Percentiles rank a stretch among this genome's conserved stretches.
Conservation (phyloP, 2,888 invertebrate genomes). For the Exephanes ischioxanthus region DNA sequence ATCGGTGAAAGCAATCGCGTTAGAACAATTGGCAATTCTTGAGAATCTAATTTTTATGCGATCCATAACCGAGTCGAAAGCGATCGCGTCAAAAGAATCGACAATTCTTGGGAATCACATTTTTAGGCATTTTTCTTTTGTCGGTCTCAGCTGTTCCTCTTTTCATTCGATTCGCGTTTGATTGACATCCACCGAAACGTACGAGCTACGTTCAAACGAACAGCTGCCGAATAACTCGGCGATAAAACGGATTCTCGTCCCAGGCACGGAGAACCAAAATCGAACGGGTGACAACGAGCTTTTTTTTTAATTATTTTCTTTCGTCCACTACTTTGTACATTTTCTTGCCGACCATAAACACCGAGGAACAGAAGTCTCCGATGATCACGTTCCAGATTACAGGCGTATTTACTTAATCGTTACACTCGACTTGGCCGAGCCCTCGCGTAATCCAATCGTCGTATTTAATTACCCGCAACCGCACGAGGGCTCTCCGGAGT, state of each 20-base stretch:
- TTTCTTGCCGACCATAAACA: neutral
- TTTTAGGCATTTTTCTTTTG: no score
- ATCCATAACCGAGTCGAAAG: no score
- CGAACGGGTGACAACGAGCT: neutral
- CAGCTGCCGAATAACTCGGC: neutral
- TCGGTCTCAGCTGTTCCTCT: neutral
- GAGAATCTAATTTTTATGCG: no score
- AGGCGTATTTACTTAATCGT: constrained; percentile 45
- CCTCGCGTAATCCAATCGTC: constrained; percentile 50
- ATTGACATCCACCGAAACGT: neutral
- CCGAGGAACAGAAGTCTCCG: neutral
- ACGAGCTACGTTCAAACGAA: neutral
- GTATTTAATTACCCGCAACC: constrained; percentile 64
- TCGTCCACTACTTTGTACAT: neutral
- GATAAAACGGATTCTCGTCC: neutral
- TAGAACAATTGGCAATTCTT: no score
- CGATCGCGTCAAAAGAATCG: no score
- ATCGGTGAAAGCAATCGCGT: no score
- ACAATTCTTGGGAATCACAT: no score
- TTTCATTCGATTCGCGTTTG: neutral
- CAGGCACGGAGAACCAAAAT: neutral
- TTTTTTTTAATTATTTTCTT: neutral
- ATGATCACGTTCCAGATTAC: constrained; percentile 52
- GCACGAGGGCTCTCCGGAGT: constrained; percentile 41
- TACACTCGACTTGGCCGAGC: constrained; percentile 53